A percentile compares a stretch with the other conserved stretches of the same genome.
Conservation (phyloP, 1,140 invertebrate species). For the Scaptomyza graminum region DNA sequence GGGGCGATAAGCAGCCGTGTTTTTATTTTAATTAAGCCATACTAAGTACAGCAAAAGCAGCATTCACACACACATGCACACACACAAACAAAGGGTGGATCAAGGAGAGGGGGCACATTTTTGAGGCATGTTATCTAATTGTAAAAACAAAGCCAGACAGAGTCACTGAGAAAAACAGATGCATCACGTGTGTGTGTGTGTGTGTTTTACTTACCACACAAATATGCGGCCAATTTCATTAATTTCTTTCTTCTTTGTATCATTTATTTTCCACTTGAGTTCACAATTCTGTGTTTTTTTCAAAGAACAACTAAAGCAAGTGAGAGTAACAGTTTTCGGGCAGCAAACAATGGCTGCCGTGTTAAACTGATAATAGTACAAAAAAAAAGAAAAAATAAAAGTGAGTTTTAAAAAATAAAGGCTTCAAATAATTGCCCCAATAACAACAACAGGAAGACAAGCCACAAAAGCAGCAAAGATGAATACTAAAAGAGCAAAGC, state of each 20-base stretch:
- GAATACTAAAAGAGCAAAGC: neutral
- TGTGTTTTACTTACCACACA: constrained; percentile 7
- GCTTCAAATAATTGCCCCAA: constrained; percentile 12
- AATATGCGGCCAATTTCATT: constrained; percentile 2
- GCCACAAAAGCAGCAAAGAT: neutral
- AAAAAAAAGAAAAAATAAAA: neutral
- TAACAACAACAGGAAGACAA: constrained; percentile 19
- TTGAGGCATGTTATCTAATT: constrained; percentile 65
- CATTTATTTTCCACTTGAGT: constrained; percentile 19
- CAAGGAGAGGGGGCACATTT: constrained; percentile 20
- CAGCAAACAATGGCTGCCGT: neutral
- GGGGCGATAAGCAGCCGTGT: constrained; percentile 49
- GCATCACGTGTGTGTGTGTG: constrained; percentile 16
- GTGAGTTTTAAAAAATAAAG: neutral
- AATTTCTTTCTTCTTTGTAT: neutral
- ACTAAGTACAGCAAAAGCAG: constrained; percentile 42
- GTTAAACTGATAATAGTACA: neutral
- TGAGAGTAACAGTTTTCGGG: neutral
- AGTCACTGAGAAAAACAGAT: constrained; percentile 5
- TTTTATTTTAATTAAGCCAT: constrained; percentile 76
- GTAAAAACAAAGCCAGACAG: constrained; percentile 46
- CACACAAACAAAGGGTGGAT: neutral
- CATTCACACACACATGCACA: neutral
- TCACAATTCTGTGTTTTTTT: constrained; percentile 6
- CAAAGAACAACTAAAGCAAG: neutral